Conservation (phyloP, 2,797 vertebrate species). For the Neoniphon sammara region DNA sequence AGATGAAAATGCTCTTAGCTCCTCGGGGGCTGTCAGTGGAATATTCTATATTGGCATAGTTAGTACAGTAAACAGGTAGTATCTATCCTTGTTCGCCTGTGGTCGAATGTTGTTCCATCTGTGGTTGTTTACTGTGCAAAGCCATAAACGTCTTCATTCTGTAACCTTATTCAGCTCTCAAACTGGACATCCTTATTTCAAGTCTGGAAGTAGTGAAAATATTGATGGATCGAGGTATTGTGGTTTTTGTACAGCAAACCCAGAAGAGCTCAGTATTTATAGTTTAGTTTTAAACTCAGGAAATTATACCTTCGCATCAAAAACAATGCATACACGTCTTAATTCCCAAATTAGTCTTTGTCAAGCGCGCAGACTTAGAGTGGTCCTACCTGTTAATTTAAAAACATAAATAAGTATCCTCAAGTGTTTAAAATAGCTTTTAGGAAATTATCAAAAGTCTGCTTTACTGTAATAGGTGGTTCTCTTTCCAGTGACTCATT, state of each 20-base stretch:
- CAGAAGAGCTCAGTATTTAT: constrained; percentile 66
- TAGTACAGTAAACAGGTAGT: constrained; percentile 82
- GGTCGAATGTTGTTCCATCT: constrained; percentile 84
- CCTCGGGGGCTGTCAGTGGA: constrained; percentile 78
- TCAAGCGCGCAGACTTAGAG: constrained; percentile 28
- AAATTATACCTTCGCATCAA: constrained; percentile 44
- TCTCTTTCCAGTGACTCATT: background rate
- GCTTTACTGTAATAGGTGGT: constrained; percentile 4
- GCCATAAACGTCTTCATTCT: constrained; percentile 83
- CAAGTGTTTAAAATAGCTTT: constrained; percentile 1
- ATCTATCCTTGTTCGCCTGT: constrained; percentile 84
- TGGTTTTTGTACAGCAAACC: constrained; percentile 71
- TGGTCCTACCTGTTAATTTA: constrained; percentile 11
- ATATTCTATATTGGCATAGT: constrained; percentile 82
- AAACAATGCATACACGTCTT: constrained; percentile 56
- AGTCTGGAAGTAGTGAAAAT: constrained; percentile 78
- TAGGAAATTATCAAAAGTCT: constrained; percentile 14
- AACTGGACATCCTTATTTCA: constrained; percentile 84
- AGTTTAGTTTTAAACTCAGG: constrained; percentile 61
- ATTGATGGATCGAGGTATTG: constrained; percentile 81
- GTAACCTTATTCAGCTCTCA: constrained; percentile 80
- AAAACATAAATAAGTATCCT: constrained; percentile 16
- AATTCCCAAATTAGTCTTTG: constrained; percentile 20
- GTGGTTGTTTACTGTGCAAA: constrained; percentile 85
- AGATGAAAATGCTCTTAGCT: constrained; percentile 70